phyloP scores from a whole-genome alignment of 2,797 vertebrate species.

The Toxotes lorentzi region DNA sequence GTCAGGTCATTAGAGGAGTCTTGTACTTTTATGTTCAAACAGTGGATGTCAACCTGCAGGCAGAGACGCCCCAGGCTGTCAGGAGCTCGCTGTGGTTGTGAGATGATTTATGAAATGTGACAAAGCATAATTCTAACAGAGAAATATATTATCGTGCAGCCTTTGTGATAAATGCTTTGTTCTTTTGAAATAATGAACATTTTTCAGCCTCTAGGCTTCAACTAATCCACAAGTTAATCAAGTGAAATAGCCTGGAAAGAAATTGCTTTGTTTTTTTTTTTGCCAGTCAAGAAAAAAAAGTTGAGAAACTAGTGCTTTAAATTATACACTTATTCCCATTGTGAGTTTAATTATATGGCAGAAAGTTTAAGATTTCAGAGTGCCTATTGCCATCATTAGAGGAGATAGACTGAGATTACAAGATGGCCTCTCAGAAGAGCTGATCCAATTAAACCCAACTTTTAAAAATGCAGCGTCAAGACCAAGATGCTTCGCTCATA shows the following conservation, averaged over 20 bases:
- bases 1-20: slow-evolving; percentile 12
- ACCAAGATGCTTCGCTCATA: slow-evolving; percentile 6
- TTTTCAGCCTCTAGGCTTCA: slow-evolving; percentile 45
- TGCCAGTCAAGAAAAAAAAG: slow-evolving; percentile 14
- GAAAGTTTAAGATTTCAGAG: slow-evolving; percentile 29
- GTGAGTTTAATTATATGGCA: slow-evolving; percentile 38
- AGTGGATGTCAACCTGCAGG: slow-evolving; percentile 19
- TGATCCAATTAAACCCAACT: slow-evolving; percentile 62
- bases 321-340: slow-evolving; percentile 34
- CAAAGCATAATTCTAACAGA: slow-evolving; percentile 37
- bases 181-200: slow-evolving; percentile 53
- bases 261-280: neutral
- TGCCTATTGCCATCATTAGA: slow-evolving; percentile 50
- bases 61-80: neutral
- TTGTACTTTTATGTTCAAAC: slow-evolving; percentile 25
- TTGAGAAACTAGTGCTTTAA: slow-evolving; percentile 20
- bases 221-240: slow-evolving; percentile 44
- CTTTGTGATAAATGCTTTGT: slow-evolving; percentile 49
- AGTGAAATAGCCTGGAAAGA: slow-evolving; percentile 21
- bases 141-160: slow-evolving; percentile 21
- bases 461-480: slow-evolving; percentile 46
- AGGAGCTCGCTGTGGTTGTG: neutral
- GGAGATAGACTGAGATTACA: slow-evolving; percentile 52
- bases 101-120: slow-evolving; percentile 46
- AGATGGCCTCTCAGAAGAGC: slow-evolving; percentile 27